Base-by-base conservation (phyloP, 2,888 invertebrate species). In the Amiota communis region DNA sequence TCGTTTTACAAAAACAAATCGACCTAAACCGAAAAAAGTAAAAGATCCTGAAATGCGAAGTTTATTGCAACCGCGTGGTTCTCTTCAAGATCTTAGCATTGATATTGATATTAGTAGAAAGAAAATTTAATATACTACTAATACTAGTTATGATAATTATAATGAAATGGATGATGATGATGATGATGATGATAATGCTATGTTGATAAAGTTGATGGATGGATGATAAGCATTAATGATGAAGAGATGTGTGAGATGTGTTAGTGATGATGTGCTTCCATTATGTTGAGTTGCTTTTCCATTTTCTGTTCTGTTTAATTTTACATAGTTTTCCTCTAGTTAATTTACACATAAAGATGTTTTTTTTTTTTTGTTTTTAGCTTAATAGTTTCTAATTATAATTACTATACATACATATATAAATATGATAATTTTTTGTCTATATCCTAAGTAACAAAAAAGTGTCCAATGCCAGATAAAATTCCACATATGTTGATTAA, bases 41-140 rank as follows among this genome's bases (percentile, higher is more conserved):
- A 93, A 92, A 83, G 93, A 93, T 83, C 90, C 89, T 13, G 93
- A 93, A 84, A 90, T 91, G 73, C 91, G 91, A 76, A 92, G 92
- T 57, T 89, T 93, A 47, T 82, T 93, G 65, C 91, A 92, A 84
- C 79, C 85, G 3, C 87, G 88, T 59, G 87, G 88, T 56, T 89
- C 89, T 2, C 64, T 89, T 63, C 89, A 87, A 70, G 89, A 89
- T 75, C 83, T 89, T 4, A 86, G 81, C 74, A 87, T 88, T 74
- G 88, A 88, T 75, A 84, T 88, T 47, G 88, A 88, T 75, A 12
- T 51, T 51, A 51, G 87, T 72, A 86, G 85, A 69, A 88, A 88
- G 79, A 88, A 88, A 80, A 80, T 88, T 73, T 88, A 83, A 79
- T 72, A 3, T 47, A 57, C 48, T n/a, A 3, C 1, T 10, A 2